These are phyloP conservation scores for Urocitellus parryii DNA, from an alignment of 2,113 vertebrate genomes.

Conservation along the genomic window DNA sequence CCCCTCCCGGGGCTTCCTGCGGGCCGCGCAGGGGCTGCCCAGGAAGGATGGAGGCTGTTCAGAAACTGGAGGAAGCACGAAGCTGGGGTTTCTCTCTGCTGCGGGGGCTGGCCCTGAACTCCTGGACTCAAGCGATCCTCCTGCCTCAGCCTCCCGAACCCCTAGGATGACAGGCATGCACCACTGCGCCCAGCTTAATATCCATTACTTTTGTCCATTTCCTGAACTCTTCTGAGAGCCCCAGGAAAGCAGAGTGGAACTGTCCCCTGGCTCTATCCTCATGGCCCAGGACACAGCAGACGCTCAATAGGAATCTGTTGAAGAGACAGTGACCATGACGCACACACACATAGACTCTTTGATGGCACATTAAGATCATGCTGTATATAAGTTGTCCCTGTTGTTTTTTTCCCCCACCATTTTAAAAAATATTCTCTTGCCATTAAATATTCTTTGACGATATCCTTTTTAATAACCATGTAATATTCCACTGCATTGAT, in stretches of 20 bases:
- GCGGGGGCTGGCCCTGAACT: too few relatives aligned
- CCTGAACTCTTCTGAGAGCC: fast-evolving
- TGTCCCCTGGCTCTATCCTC: neutral
- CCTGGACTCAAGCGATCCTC: neutral
- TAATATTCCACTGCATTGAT: neutral
- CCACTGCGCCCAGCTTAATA: too few relatives aligned
- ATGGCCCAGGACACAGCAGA: neutral
- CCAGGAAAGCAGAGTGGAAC: neutral
- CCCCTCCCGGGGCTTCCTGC: neutral
- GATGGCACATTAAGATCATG: neutral
- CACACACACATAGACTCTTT: neutral
- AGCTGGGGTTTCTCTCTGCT: neutral
- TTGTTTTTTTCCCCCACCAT: too few relatives aligned
- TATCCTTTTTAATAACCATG: neutral
- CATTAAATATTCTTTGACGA: neutral
- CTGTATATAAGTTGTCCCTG: neutral
- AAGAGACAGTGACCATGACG: neutral
- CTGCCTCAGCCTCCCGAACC: too few relatives aligned
- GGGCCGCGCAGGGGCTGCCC: neutral
- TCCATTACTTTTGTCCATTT: neutral
- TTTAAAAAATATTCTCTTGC: neutral
- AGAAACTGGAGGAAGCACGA: neutral
- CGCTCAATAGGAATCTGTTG: too few relatives aligned
- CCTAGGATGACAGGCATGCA: too few relatives aligned
- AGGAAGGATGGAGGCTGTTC: fast-evolving